Conservation (phyloP, 2,797 vertebrate species). For the Scomberomorus guttatus region DNA sequence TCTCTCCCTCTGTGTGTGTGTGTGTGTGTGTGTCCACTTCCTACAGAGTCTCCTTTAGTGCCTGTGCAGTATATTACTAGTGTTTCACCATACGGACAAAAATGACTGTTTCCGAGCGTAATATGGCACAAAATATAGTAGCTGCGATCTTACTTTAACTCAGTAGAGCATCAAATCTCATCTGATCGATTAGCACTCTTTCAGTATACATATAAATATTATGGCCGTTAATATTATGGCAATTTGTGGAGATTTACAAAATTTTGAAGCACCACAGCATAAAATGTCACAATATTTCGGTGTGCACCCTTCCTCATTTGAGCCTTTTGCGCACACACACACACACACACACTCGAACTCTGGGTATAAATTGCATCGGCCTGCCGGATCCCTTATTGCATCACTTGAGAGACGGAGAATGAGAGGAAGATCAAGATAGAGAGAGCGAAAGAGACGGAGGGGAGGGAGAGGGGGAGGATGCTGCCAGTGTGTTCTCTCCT, state of each 20-base stretch:
- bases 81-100: constrained; percentile 31
- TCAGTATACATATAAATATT: background rate
- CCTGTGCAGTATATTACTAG: constrained; percentile 28
- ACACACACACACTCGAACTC: constrained; percentile 18
- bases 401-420: constrained; percentile 41
- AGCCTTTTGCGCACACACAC: background rate
- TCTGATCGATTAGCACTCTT: background rate
- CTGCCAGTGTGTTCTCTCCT: constrained; percentile 55
- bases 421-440: background rate
- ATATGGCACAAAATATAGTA: background rate
- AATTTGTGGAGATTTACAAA: constrained; percentile 2
- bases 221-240: background rate
- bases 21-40: constrained; percentile 38
- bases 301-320: background rate
- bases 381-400: constrained; percentile 54
- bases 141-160: constrained; percentile 1
- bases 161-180: background rate
- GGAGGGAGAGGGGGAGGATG: constrained; percentile 29
- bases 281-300: constrained; percentile 1
- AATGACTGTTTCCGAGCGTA: constrained; percentile 3
- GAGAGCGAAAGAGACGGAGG: background rate
- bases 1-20: constrained; percentile 37
- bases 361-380: constrained; percentile 47
- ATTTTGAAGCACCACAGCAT: background rate
- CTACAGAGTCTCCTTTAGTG: constrained; percentile 42